Evolutionary conservation across 2,797 vertebrate genomes (phyloP).

Genomic region (Poecilia velifera): DNA sequence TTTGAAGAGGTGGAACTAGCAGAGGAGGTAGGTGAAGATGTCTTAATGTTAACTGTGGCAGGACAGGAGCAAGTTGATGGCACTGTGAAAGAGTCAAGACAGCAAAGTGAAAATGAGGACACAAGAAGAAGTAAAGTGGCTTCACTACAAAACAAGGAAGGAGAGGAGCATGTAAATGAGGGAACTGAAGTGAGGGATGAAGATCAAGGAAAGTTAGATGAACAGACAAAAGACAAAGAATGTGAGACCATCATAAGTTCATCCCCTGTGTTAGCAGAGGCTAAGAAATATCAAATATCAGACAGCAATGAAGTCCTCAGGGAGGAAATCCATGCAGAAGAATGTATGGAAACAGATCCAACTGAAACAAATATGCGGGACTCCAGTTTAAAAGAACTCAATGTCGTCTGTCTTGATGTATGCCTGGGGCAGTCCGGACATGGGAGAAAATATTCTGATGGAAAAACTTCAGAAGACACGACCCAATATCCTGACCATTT

Average conservation of each 20-base stretch:
- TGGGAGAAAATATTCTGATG: neutral
- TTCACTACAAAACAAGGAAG: conserved; percentile 18
- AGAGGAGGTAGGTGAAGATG: conserved; percentile 72
- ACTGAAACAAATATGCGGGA: neutral
- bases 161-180: neutral
- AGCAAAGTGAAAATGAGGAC: conserved; percentile 24
- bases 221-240: conserved; percentile 10
- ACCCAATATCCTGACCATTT: neutral
- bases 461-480: neutral
- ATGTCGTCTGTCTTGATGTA: neutral
- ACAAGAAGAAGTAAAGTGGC: conserved; percentile 12
- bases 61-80: neutral
- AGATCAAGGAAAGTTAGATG: conserved; percentile 1
- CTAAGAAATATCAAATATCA: neutral
- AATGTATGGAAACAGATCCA: neutral
- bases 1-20: conserved; percentile 77
- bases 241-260: neutral
- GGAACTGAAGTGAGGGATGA: conserved; percentile 9
- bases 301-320: conserved; percentile 5
- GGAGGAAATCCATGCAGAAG: neutral
- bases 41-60: conserved; percentile 40
- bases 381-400: neutral
- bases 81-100: conserved; percentile 2
- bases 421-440: conserved; percentile 2
- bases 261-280: neutral